Evolutionary conservation across 2,797 vertebrate species (phyloP), one percentile per base, ranked within the genome.

Genomic region (Protosalanx chinensis): DNA sequence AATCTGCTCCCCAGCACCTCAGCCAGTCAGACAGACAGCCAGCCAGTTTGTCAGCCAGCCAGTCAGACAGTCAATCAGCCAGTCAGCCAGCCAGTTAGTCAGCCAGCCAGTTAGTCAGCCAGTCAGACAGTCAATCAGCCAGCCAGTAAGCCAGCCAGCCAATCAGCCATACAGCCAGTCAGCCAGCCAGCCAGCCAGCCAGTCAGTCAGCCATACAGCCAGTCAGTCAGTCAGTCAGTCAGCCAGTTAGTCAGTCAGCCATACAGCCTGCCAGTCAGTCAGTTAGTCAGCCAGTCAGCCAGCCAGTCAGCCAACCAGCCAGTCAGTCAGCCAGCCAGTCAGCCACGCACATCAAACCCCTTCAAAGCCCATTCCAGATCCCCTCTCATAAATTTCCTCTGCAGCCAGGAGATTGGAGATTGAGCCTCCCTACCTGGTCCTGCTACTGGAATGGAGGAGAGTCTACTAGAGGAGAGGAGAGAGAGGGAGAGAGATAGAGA

Each of bases 401-500:
- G 16, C 58, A 60, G 56, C 16, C 46, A 5, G 62, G 69, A 67
- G 67, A 73, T 80, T 74, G 82, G 80, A 74, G 72, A 82, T 77
- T 76, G 87, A 86, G 83, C 79, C 72, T 77, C 80, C 82, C 79
- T 72, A 79, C 65, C 70, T 49, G 15, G 51, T n/a, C 51, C 51
- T 56, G 18, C 51, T 32, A 60, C 69, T 63, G 60, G 32, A 51
- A 63, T 33, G 41, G 62, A 15, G 46, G 59, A 64, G 32, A 30
- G 16, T 30, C 3, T 64, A 33, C 3, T 20, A 60, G 58, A 60
- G 58, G 58, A 60, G 23, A 60, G 58, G 27, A 30, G 20, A 60
- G 58, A 35, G 33, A 35, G 64, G 30, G 23, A 12, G 5, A 27
- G 16, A 5, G 46, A 3, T 20, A 35, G 67, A 29, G 49, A 32